phyloP scores from a whole-genome alignment of 2,797 vertebrate species.

The Clarias pachynema region DNA sequence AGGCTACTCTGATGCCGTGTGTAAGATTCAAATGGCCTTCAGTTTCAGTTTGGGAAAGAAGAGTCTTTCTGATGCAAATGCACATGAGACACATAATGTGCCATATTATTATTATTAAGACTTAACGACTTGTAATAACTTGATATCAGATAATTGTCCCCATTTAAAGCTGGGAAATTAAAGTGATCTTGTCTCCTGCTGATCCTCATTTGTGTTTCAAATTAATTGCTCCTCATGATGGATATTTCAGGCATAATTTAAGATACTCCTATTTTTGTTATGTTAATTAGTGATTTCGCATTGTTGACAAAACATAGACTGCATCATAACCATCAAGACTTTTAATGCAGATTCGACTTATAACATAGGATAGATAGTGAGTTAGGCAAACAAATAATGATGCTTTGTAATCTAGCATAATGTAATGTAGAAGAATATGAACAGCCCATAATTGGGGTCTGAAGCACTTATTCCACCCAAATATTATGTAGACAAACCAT shows the following conservation, averaged over 20 bases:
- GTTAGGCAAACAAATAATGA: neutral
- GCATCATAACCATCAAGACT: neutral
- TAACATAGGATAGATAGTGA: neutral
- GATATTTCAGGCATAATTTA: conserved; percentile 68
- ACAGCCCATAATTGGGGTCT: neutral
- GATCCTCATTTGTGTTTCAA: conserved; percentile 70
- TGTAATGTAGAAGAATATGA: neutral
- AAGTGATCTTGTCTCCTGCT: conserved; percentile 64
- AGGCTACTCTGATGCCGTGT: conserved; percentile 31
- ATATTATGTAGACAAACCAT: neutral
- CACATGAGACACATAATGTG: conserved; percentile 45
- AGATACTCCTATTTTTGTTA: conserved; percentile 56
- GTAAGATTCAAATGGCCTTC: conserved; percentile 60
- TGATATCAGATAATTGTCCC: conserved; percentile 64
- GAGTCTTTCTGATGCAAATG: conserved; percentile 64
- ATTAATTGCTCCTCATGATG: conserved; percentile 69
- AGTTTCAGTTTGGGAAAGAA: neutral
- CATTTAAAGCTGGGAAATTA: conserved; percentile 70
- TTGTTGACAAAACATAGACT: neutral
- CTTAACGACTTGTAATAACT: conserved; percentile 43
- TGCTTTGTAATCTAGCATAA: neutral
- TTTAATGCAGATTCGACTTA: neutral
- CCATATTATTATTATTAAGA: conserved; percentile 65
- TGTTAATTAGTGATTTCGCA: conserved; percentile 47
- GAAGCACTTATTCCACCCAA: neutral